These are phyloP conservation scores for Keiferia lycopersicella DNA, from an alignment of 2,888 invertebrate genomes.

Conservation along the genomic window DNA sequence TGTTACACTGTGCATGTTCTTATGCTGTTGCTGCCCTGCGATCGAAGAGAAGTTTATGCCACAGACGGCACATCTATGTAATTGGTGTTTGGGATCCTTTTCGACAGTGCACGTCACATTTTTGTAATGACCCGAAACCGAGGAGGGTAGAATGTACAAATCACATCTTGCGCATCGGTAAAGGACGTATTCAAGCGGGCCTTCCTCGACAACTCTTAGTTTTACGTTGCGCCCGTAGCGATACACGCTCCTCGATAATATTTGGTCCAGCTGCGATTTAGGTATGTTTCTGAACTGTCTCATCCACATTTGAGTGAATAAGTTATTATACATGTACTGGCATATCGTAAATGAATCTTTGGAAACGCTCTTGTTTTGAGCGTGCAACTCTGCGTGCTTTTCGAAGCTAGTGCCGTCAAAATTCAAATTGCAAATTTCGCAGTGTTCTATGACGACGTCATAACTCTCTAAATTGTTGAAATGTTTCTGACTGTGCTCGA, in stretches of 20 bases:
- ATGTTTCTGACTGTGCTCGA: constrained; percentile 58
- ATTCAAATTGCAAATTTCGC: constrained; percentile 49
- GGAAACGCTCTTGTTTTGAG: constrained; percentile 32
- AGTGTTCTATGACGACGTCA: constrained; percentile 38
- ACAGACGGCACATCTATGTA: not conserved
- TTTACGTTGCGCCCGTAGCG: constrained; percentile 38
- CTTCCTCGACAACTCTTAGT: constrained; percentile 43
- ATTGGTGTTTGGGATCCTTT: not conserved
- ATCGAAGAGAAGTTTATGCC: not conserved
- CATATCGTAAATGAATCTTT: constrained; percentile 48
- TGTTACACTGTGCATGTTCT: constrained; percentile 33
- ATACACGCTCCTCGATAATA: constrained; percentile 48
- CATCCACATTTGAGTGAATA: constrained; percentile 50
- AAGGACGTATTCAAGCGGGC: constrained; percentile 43
- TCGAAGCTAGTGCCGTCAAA: constrained; percentile 46
- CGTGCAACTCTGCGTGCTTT: constrained; percentile 47
- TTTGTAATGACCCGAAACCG: constrained; percentile 34
- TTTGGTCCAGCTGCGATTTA: constrained; percentile 38
- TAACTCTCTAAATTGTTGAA: constrained; percentile 39
- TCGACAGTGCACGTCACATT: not conserved
- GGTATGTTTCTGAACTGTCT: constrained; percentile 40
- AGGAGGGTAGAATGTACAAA: constrained; percentile 30
- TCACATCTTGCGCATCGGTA: constrained; percentile 48
- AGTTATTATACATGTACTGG: constrained; percentile 41
- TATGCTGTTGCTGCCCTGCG: constrained; percentile 33